Conservation (phyloP, 2,797 vertebrate species). For the Cynodonichthys magdalenae region DNA sequence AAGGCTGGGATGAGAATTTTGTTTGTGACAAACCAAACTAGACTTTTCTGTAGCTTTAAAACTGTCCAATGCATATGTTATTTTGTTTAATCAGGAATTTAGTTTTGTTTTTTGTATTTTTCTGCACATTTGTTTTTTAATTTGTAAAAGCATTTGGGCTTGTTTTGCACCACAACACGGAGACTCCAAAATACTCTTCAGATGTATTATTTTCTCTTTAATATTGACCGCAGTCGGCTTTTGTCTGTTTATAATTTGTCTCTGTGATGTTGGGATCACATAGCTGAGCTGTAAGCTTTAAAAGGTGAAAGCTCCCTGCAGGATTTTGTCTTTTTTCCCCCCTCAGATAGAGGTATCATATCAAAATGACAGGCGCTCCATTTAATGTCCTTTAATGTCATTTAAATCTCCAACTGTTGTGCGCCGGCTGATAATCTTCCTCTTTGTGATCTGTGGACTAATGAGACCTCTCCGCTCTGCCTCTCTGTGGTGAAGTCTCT, state of each 20-base stretch:
- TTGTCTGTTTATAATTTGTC: constrained; percentile 30
- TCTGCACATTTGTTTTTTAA: no score
- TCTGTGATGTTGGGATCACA: constrained; percentile 47
- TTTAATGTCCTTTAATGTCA: constrained; percentile 70
- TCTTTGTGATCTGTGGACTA: constrained; percentile 90
- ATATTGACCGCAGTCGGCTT: constrained; percentile 19
- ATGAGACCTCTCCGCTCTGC: constrained; percentile 82
- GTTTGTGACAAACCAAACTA: constrained; percentile 15
- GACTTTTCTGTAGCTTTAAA: constrained; percentile 8
- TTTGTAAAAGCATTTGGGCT: constrained; percentile 3
- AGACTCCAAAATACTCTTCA: constrained; percentile 1
- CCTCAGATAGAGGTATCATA: constrained; percentile 67
- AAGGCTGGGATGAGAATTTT: constrained; percentile 48
- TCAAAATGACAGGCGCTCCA: constrained; percentile 59
- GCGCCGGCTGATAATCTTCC: constrained; percentile 86
- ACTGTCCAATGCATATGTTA: neutral
- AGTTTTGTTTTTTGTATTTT: neutral
- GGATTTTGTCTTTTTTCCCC: constrained; percentile 47
- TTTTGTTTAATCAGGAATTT: neutral
- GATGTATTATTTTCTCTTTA: constrained; percentile 28
- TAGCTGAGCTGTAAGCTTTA: constrained; percentile 36
- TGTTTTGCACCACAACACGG: neutral
- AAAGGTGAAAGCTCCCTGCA: constrained; percentile 50
- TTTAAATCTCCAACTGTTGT: constrained; percentile 81
- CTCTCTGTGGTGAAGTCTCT: constrained; percentile 85